These are phyloP conservation scores for Brachystomella parvula DNA, from an alignment of 1,140 invertebrate species.

Conservation along the genomic window DNA sequence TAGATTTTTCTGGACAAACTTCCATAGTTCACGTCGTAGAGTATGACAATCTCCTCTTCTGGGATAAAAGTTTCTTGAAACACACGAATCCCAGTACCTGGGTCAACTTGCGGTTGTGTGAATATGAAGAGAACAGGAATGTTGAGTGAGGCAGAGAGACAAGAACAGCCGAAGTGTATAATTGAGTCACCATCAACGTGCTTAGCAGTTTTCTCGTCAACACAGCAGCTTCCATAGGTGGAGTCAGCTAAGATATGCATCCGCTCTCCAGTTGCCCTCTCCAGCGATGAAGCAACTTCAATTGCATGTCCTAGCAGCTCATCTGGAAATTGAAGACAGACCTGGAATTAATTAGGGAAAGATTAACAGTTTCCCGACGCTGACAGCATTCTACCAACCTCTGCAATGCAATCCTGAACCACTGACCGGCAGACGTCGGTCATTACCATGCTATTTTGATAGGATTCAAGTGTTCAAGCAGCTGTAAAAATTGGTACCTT, in stretches of 20 bases:
- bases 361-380: background rate
- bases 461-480: too few species aligned
- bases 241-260: conserved; percentile 86
- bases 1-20: conserved; percentile 14
- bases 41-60: conserved; percentile 50
- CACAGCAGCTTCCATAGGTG: conserved; percentile 88
- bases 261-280: conserved; percentile 50
- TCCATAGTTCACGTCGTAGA: conserved; percentile 63
- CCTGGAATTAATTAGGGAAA: conserved; percentile 48
- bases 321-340: conserved; percentile 88
- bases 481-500: conserved; percentile 52
- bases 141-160: conserved; percentile 60
- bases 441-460: too few species aligned
- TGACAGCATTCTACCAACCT: too few species aligned
- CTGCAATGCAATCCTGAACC: too few species aligned
- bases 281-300: conserved; percentile 57
- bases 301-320: conserved; percentile 61
- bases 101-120: conserved; percentile 41
- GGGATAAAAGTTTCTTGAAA: conserved; percentile 20
- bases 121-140: conserved; percentile 63
- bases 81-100: conserved; percentile 20
- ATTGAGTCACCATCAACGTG: conserved; percentile 74
- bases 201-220: conserved; percentile 81
- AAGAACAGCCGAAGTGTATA: conserved; percentile 84
- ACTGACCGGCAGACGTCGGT: too few species aligned